phyloP scores from a whole-genome alignment of 2,888 invertebrate species.

The Hemicrepidius hirtus region DNA sequence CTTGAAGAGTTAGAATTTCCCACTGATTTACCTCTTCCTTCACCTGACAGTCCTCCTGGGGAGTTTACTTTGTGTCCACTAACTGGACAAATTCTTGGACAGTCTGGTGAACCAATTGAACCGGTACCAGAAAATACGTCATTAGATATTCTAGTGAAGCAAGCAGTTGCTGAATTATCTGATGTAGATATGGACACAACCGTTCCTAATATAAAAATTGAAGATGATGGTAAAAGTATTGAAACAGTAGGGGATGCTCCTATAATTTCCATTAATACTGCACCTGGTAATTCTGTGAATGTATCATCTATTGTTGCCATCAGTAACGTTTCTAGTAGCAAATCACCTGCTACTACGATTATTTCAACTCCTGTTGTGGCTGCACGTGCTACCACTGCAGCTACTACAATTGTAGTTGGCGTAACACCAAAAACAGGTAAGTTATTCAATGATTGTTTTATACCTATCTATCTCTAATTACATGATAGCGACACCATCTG shows the following conservation, averaged over 20 bases:
- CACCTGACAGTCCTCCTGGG: conserved; percentile 79
- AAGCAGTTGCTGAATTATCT: conserved; percentile 67
- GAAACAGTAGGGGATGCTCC: not conserved
- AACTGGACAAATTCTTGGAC: conserved; percentile 75
- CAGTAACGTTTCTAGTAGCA: not conserved
- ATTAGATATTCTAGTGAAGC: conserved; percentile 68
- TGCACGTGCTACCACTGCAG: not conserved
- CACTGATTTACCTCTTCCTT: conserved; percentile 73
- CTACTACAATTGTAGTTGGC: not conserved
- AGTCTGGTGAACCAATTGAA: conserved; percentile 74
- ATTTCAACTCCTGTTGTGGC: not conserved
- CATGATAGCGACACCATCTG: too few species aligned
- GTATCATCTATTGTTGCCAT: not conserved
- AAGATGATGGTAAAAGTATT: not conserved
- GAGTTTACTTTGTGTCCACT: conserved; percentile 83
- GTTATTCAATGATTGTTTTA: too few species aligned
- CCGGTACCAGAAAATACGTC: conserved; percentile 52
- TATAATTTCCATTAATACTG: not conserved
- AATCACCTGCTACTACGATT: not conserved
- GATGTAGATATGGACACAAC: conserved; percentile 42
- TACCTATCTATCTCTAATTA: too few species aligned
- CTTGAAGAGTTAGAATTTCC: conserved; percentile 82
- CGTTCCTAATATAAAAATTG: conserved; percentile 1
- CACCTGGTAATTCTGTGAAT: not conserved
- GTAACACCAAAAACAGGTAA: not conserved